These are phyloP conservation scores for Butorides virescens DNA, from an alignment of 2,113 vertebrate species.

Conservation along the genomic window DNA sequence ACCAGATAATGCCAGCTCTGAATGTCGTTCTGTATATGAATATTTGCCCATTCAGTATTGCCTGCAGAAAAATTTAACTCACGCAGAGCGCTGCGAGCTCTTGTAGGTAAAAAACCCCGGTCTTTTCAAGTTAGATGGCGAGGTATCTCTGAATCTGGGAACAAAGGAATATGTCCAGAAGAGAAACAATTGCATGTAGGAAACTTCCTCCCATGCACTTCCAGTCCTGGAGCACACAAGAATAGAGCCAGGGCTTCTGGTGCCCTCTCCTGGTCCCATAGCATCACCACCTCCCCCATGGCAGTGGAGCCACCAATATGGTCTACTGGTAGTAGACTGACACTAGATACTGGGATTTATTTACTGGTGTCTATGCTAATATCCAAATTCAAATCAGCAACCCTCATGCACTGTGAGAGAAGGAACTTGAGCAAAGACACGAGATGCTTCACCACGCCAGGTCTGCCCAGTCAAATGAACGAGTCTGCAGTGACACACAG, in stretches of 20 bases:
- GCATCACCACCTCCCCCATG: not conserved
- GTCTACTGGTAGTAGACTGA: not conserved
- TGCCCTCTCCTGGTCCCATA: not conserved
- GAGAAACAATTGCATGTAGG: accelerated
- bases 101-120: accelerated
- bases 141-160: not conserved
- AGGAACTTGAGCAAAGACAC: accelerated
- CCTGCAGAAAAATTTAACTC: not conserved
- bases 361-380: not conserved
- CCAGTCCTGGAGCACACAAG: not conserved
- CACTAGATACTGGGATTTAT: not conserved
- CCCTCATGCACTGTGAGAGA: not conserved
- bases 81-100: not conserved
- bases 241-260: not conserved
- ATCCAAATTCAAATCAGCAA: not conserved
- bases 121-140: accelerated
- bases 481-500: not conserved
- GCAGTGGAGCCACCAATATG: accelerated
- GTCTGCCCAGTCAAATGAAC: not conserved
- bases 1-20: not conserved
- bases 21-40: not conserved
- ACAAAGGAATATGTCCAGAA: not conserved
- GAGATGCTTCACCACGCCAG: not conserved
- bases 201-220: not conserved
- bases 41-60: not conserved